Conservation (phyloP, 2,797 vertebrate genomes). For the Chloroceryle amazona region DNA sequence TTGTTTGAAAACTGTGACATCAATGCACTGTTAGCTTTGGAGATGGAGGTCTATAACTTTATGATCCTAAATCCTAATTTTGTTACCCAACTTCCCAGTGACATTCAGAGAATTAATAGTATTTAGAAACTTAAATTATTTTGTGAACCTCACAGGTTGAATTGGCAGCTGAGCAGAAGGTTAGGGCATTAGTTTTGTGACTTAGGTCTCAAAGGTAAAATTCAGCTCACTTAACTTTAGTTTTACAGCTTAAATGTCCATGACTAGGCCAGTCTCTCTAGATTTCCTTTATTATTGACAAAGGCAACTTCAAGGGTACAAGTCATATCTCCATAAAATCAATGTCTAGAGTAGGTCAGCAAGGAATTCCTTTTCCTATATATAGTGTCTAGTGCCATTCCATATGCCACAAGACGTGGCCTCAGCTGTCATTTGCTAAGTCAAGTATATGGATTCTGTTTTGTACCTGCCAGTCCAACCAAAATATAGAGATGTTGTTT, state of each 20-base stretch:
- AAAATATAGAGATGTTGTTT: background rate
- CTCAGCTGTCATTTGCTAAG: background rate
- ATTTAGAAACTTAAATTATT: background rate
- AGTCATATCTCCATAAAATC: slow-evolving; percentile 2
- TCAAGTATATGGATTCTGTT: background rate
- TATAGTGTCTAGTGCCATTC: background rate
- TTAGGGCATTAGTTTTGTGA: background rate
- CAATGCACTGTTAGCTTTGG: background rate
- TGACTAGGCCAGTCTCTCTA: background rate
- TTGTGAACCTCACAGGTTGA: background rate
- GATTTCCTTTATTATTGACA: background rate
- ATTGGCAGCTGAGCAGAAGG: background rate
- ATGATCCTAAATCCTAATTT: background rate
- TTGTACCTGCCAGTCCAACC: background rate
- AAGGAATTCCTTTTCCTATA: background rate
- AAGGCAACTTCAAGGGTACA: background rate
- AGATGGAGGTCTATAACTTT: background rate
- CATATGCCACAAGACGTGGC: background rate
- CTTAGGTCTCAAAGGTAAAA: background rate
- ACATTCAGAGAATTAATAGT: background rate
- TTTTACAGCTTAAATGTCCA: background rate
- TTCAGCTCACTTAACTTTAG: background rate
- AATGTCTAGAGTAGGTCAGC: background rate
- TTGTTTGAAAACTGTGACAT: background rate
- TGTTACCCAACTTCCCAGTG: background rate